Evolutionary conservation across 2,797 vertebrate species (phyloP).

Genomic region (Lemur catta): DNA sequence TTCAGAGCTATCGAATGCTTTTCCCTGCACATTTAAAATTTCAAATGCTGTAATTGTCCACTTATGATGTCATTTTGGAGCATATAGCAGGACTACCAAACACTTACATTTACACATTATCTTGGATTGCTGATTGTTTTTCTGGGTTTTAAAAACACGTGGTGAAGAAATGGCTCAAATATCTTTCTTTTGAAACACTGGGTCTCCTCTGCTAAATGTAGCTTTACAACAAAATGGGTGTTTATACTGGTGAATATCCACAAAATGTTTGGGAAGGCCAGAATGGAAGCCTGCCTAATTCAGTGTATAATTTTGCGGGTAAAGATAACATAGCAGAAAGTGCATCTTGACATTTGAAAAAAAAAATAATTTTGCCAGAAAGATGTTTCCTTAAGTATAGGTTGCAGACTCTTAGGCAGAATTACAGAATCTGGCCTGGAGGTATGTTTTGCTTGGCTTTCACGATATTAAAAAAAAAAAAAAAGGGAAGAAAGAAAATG

Average conservation of each 20-base stretch:
- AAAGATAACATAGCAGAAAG: conserved; percentile 55
- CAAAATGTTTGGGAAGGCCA: conserved; percentile 35
- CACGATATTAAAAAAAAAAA: background rate
- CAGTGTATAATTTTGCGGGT: conserved; percentile 62
- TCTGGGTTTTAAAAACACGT: conserved; percentile 48
- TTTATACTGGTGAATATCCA: conserved; percentile 31
- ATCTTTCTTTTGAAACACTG: background rate
- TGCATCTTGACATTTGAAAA: conserved; percentile 44
- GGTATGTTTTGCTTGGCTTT: conserved; percentile 40
- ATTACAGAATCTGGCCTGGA: background rate
- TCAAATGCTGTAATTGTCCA: background rate
- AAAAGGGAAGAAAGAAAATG: background rate
- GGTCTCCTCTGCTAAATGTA: conserved; percentile 28
- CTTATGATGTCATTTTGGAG: conserved; percentile 45
- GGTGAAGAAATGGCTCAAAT: conserved; percentile 31
- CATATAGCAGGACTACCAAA: background rate
- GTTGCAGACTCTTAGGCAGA: background rate
- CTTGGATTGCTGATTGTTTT: conserved; percentile 52
- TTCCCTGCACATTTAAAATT: background rate
- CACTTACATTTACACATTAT: conserved; percentile 23
- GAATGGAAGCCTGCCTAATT: conserved; percentile 52
- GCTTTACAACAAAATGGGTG: background rate
- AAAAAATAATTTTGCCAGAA: background rate
- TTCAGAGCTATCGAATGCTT: background rate
- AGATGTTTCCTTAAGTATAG: conserved; percentile 52